Conservation (phyloP, 2,797 vertebrate genomes). For the Microcaecilia unicolor region DNA sequence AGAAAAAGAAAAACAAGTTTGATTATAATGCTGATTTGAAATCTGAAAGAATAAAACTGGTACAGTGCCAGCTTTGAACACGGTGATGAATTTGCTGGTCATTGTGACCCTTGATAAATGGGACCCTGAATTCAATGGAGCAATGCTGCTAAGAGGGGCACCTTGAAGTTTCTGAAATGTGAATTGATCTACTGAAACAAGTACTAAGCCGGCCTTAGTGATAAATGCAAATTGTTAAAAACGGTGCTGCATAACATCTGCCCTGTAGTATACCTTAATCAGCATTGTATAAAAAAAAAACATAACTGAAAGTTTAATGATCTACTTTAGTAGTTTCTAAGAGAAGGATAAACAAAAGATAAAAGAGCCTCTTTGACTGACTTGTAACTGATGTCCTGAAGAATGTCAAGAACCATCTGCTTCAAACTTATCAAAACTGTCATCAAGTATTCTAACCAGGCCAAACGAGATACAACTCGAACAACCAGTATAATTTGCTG, state of each 20-base stretch:
- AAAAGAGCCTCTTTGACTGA: slow-evolving; percentile 74
- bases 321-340: slow-evolving; percentile 58
- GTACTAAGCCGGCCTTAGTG: slow-evolving; percentile 57
- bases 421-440: slow-evolving; percentile 78
- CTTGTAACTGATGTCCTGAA: slow-evolving; percentile 82
- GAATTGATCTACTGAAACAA: slow-evolving; percentile 51
- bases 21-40: too few species aligned
- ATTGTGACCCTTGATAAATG: not conserved
- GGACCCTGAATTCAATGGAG: slow-evolving; percentile 18
- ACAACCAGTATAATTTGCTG: slow-evolving; percentile 68
- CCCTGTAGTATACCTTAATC: slow-evolving; percentile 62
- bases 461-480: slow-evolving; percentile 70
- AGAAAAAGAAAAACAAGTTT: too few species aligned
- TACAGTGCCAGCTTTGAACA: slow-evolving; percentile 7
- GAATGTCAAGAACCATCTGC: slow-evolving; percentile 84
- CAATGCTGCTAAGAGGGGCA: slow-evolving; percentile 37
- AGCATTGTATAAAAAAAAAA: slow-evolving; percentile 64
- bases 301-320: slow-evolving; percentile 79
- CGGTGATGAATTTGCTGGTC: slow-evolving; percentile 13
- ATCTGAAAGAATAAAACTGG: slow-evolving; percentile 16
- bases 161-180: slow-evolving; percentile 54
- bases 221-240: slow-evolving; percentile 59
- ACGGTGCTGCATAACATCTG: slow-evolving; percentile 61
- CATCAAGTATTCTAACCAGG: slow-evolving; percentile 81
- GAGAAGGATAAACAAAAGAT: slow-evolving; percentile 75